phyloP scores from a whole-genome alignment of 2,888 invertebrate genomes.

The Drosophila testacea region DNA sequence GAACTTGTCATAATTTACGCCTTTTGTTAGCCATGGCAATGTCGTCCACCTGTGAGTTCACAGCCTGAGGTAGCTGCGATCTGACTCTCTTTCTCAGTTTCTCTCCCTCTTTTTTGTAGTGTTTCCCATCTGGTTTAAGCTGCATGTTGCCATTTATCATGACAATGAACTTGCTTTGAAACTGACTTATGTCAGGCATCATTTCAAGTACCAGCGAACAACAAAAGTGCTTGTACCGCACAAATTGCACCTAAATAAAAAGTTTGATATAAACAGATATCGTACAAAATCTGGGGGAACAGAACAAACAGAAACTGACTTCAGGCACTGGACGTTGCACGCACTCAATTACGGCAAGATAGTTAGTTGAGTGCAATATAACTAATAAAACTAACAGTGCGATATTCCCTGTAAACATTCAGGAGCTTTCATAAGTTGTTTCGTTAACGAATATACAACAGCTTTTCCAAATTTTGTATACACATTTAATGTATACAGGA shows the following conservation, averaged over 20 bases:
- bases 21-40: conserved; percentile 46
- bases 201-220: conserved; percentile 29
- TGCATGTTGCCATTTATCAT: conserved; percentile 30
- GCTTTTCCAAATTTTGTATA: no score
- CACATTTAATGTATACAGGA: no score
- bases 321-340: conserved; percentile 37
- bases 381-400: neutral
- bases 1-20: conserved; percentile 53
- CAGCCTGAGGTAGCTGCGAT: conserved; percentile 46
- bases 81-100: neutral
- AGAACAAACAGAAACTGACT: conserved; percentile 30
- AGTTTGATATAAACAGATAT: conserved; percentile 55
- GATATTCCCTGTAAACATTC: conserved; percentile 24
- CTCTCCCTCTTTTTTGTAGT: neutral
- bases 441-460: no score
- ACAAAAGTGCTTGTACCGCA: conserved; percentile 34
- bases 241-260: conserved; percentile 41
- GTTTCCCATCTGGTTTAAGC: conserved; percentile 15
- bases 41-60: conserved; percentile 60
- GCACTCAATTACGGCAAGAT: conserved; percentile 70
- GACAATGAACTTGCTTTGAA: conserved; percentile 69
- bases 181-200: conserved; percentile 37
- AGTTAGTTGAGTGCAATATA: conserved; percentile 39
- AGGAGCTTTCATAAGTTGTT: no score
- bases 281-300: conserved; percentile 28